Evolutionary conservation across 1,140 invertebrate species (phyloP).

Genomic region (Neodiprion fabricii): DNA sequence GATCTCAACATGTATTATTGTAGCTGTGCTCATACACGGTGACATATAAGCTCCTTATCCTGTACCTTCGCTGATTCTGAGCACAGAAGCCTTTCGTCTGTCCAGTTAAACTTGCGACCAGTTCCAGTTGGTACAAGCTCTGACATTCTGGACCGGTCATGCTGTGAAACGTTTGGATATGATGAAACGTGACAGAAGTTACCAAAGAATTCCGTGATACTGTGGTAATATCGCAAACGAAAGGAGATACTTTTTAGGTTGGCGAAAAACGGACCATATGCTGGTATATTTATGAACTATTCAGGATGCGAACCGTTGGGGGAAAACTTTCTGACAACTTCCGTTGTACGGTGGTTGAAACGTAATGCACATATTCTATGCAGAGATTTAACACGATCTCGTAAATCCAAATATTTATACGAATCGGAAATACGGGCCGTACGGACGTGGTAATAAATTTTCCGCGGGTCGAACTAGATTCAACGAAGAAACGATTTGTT

Average conservation of each 20-base stretch:
- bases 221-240: too few relatives aligned
- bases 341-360: too few relatives aligned
- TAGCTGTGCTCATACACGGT: background rate
- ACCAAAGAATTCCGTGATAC: too few relatives aligned
- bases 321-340: too few relatives aligned
- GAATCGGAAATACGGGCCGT: background rate
- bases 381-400: too few relatives aligned
- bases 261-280: too few relatives aligned
- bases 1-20: background rate
- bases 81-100: constrained; percentile 15
- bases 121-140: constrained; percentile 5
- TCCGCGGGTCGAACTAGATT: background rate
- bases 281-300: too few relatives aligned
- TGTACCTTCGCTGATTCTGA: background rate
- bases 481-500: background rate
- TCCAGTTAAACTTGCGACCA: constrained; percentile 25
- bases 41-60: constrained; percentile 17
- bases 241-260: too few relatives aligned
- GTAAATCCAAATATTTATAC: background rate
- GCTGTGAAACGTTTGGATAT: too few relatives aligned
- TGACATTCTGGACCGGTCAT: background rate
- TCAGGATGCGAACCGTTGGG: too few relatives aligned
- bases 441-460: background rate
- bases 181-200: too few relatives aligned
- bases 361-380: too few relatives aligned